These are phyloP conservation scores for Flexamia atlantica DNA, from an alignment of 2,888 invertebrate species.

Conservation along the genomic window DNA sequence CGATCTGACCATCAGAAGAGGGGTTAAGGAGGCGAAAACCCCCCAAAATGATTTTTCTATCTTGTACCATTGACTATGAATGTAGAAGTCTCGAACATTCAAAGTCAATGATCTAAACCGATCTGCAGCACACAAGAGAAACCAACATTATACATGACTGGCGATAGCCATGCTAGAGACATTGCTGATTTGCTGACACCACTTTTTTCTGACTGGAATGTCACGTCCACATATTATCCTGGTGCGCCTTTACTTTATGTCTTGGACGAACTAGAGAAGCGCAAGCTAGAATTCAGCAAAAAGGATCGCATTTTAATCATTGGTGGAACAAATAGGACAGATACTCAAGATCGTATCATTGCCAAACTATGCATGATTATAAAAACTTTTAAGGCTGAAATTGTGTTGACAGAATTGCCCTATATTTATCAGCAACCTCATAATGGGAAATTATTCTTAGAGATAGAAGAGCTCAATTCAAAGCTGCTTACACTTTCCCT, in stretches of 20 bases:
- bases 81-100: too few species aligned
- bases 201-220: slow-evolving; percentile 3
- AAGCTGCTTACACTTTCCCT: too few species aligned
- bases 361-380: not conserved
- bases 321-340: slow-evolving; percentile 22
- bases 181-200: not conserved
- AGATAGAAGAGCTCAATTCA: too few species aligned
- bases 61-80: too few species aligned
- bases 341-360: not conserved
- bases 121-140: not conserved
- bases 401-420: too few species aligned
- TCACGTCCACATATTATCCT: not conserved
- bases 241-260: not conserved
- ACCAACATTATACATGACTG: slow-evolving; percentile 9
- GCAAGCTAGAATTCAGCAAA: not conserved
- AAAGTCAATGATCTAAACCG: too few species aligned
- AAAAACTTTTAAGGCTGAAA: too few species aligned
- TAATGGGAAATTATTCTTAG: too few species aligned
- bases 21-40: too few species aligned
- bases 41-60: too few species aligned
- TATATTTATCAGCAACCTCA: too few species aligned
- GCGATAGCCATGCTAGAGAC: slow-evolving; percentile 22
- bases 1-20: too few species aligned
- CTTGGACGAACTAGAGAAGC: slow-evolving; percentile 3
- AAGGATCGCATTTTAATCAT: not conserved